phyloP scores from a whole-genome alignment of 1,140 invertebrate genomes.

The Eueides isabella region DNA sequence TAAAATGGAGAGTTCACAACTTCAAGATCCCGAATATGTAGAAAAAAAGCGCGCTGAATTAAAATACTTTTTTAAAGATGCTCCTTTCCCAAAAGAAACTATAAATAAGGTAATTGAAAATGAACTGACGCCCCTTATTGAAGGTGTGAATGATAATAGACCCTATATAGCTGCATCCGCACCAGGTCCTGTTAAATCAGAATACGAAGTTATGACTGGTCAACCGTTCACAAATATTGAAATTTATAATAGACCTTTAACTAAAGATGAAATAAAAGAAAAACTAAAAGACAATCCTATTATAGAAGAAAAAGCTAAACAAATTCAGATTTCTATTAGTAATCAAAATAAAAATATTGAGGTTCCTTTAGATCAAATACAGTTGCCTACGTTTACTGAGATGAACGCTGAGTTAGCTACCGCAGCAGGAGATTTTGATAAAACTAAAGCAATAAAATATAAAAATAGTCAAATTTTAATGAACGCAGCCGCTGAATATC shows the following conservation, averaged over 20 bases:
- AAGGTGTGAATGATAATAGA: conserved; percentile 36
- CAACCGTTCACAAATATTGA: conserved; percentile 71
- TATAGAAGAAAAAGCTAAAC: conserved; percentile 68
- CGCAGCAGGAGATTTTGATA: conserved; percentile 52
- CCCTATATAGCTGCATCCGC: conserved; percentile 65
- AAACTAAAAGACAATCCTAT: conserved; percentile 68
- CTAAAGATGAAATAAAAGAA: conserved; percentile 61
- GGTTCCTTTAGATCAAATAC: conserved; percentile 65
- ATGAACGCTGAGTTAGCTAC: conserved; percentile 58
- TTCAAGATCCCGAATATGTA: conserved; percentile 44
- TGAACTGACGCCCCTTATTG: conserved; percentile 59
- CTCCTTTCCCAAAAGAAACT: conserved; percentile 54
- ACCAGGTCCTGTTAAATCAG: conserved; percentile 59
- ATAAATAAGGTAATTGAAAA: conserved; percentile 70
- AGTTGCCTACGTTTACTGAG: conserved; percentile 54
- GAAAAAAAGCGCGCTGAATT: conserved; percentile 65
- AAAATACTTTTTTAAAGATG: conserved; percentile 62
- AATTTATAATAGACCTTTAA: conserved; percentile 60
- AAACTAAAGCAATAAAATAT: conserved; percentile 64
- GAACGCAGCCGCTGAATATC: conserved; percentile 53
- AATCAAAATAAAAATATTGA: conserved; percentile 41
- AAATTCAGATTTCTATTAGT: conserved; percentile 69
- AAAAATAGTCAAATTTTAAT: conserved; percentile 66
- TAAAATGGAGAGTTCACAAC: neutral
- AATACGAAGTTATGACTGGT: conserved; percentile 74